phyloP scores from a whole-genome alignment of 2,797 vertebrate species.

The Pangasius sanitwongsei region DNA sequence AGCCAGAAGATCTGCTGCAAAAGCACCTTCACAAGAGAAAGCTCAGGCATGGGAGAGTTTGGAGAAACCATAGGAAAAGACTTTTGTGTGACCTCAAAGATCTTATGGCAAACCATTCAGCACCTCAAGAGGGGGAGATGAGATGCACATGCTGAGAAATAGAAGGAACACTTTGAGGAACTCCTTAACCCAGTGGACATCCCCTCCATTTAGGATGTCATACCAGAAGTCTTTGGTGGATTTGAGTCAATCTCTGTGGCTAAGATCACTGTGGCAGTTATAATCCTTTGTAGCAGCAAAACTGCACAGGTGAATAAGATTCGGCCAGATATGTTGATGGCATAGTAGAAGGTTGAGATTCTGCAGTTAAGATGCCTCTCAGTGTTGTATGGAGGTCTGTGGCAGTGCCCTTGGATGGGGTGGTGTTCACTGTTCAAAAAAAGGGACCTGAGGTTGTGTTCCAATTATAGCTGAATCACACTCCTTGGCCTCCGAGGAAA shows the following conservation, averaged over 20 bases:
- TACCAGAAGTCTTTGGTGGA: background rate
- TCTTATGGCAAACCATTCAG: background rate
- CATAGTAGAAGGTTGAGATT: background rate
- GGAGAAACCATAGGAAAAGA: background rate
- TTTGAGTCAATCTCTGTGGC: background rate
- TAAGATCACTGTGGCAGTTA: background rate
- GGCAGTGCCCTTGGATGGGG: background rate
- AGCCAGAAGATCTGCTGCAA: background rate
- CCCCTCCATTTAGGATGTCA: background rate
- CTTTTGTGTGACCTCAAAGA: background rate
- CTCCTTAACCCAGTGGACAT: background rate
- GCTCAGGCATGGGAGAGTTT: background rate
- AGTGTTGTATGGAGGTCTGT: background rate
- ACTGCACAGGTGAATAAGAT: background rate
- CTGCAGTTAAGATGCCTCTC: background rate
- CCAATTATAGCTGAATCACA: background rate
- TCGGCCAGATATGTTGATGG: background rate
- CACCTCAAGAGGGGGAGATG: background rate
- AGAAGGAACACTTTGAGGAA: background rate
- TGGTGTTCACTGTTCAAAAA: background rate
- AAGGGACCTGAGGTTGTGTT: background rate
- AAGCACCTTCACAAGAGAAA: background rate
- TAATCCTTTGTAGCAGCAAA: background rate
- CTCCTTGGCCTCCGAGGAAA: background rate
- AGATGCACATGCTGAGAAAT: background rate